phyloP scores from a whole-genome alignment of 2,113 vertebrate genomes.

The Suncus etruscus region DNA sequence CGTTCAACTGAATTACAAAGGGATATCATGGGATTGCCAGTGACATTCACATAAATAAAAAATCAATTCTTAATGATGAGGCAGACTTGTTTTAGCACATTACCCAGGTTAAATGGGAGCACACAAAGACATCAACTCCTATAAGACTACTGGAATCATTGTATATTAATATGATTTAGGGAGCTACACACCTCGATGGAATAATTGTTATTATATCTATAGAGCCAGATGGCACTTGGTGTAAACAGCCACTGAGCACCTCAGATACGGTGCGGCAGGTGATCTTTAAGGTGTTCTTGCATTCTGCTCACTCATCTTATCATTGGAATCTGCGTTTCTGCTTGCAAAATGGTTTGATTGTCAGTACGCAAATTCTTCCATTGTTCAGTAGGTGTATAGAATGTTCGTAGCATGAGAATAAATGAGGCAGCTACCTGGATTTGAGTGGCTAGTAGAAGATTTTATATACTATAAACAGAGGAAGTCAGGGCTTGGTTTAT shows the following conservation, averaged over 20 bases:
- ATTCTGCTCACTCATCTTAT: slow-evolving; percentile 77
- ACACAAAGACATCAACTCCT: slow-evolving; percentile 84
- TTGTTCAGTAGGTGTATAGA: slow-evolving; percentile 37
- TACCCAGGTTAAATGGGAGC: slow-evolving; percentile 90
- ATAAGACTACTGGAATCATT: slow-evolving; percentile 79
- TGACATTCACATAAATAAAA: slow-evolving; percentile 88
- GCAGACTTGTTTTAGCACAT: slow-evolving; percentile 85
- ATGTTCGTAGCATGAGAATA: slow-evolving; percentile 47
- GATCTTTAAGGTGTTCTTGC: slow-evolving; percentile 83
- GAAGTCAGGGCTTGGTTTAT: background rate
- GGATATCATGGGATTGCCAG: slow-evolving; percentile 86
- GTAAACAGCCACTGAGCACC: slow-evolving; percentile 88
- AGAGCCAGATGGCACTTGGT: slow-evolving; percentile 90
- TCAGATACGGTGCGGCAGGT: slow-evolving; percentile 79
- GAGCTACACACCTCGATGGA: slow-evolving; percentile 84
- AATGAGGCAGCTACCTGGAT: background rate
- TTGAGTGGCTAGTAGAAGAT: background rate
- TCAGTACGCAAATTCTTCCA: background rate
- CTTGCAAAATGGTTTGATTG: slow-evolving; percentile 33
- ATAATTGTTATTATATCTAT: slow-evolving; percentile 90
- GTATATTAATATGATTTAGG: slow-evolving; percentile 89
- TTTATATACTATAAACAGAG: background rate
- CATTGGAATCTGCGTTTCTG: slow-evolving; percentile 54
- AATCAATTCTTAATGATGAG: slow-evolving; percentile 90
- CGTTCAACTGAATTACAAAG: slow-evolving; percentile 81